phyloP scores from a whole-genome alignment of 1,140 invertebrate species.

The Parasteatoda tepidariorum region DNA sequence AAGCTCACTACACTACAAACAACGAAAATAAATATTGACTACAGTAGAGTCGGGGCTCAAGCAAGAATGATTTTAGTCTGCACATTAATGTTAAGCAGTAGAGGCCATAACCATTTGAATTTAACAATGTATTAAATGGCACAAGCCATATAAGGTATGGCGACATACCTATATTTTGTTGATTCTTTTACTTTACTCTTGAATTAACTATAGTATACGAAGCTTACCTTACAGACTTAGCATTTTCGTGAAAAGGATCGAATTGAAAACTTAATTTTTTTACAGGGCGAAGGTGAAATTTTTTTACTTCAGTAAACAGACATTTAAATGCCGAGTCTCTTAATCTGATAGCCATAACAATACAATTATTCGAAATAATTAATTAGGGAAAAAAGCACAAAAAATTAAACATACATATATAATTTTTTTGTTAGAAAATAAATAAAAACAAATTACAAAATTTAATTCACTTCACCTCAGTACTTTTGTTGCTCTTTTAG shows the following conservation, averaged over 20 bases:
- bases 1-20: too few species aligned
- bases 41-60: too few species aligned
- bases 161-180: too few species aligned
- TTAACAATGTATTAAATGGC: too few species aligned
- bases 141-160: too few species aligned
- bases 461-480: neutral
- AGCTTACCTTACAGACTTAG: constrained; percentile 77
- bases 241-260: constrained; percentile 83
- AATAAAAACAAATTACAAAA: neutral
- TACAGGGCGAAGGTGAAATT: constrained; percentile 81
- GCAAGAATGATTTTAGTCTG: too few species aligned
- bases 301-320: constrained; percentile 71
- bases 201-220: too few species aligned
- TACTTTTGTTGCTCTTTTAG: too few species aligned
- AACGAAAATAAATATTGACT: too few species aligned
- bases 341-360: constrained; percentile 2
- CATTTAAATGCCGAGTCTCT: neutral
- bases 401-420: neutral
- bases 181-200: too few species aligned
- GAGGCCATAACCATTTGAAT: too few species aligned
- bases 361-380: neutral
- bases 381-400: neutral
- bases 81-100: too few species aligned
- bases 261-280: constrained; percentile 82
- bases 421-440: neutral